Percentiles rank a stretch among this genome's conserved stretches.
Evolutionary conservation across 2,888 invertebrate species (phyloP).

Genomic region (Drosophila picticornis): DNA sequence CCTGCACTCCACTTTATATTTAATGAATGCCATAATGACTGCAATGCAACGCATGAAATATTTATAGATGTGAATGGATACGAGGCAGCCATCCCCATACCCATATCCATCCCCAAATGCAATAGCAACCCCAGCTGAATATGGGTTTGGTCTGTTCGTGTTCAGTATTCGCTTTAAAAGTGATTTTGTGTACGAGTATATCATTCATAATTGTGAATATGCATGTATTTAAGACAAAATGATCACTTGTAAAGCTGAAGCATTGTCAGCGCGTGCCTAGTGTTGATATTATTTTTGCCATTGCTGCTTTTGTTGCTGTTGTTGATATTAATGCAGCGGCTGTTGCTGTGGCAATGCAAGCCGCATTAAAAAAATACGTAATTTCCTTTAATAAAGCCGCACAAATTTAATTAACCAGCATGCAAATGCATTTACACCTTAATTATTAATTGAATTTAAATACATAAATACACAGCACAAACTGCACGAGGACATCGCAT

Average conservation of each 20-base stretch:
- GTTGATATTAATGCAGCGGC: slow-evolving; percentile 39
- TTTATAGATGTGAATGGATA: slow-evolving; percentile 73
- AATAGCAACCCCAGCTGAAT: background rate
- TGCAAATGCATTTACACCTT: slow-evolving; percentile 83
- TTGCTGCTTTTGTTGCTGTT: slow-evolving; percentile 15
- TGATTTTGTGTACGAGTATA: slow-evolving; percentile 30
- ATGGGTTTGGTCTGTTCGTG: background rate
- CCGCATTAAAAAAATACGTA: slow-evolving; percentile 68
- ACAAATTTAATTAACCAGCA: slow-evolving; percentile 82
- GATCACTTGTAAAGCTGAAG: slow-evolving; percentile 40
- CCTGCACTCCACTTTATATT: slow-evolving; percentile 69
- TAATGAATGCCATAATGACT: slow-evolving; percentile 82
- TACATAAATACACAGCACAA: slow-evolving; percentile 62
- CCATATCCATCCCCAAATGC: background rate
- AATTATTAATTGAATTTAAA: slow-evolving; percentile 82
- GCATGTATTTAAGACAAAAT: slow-evolving; percentile 31
- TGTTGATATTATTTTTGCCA: slow-evolving; percentile 18
- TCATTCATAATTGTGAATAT: slow-evolving; percentile 18
- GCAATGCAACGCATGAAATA: slow-evolving; percentile 80
- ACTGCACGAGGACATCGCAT: slow-evolving; percentile 26
- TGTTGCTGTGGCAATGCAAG: slow-evolving; percentile 50
- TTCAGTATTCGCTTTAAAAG: slow-evolving; percentile 27
- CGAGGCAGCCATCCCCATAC: slow-evolving; percentile 15
- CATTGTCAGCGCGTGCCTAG: slow-evolving; percentile 20
- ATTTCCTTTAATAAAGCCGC: slow-evolving; percentile 82